Percentiles rank a stretch among this genome's conserved stretches.
These are phyloP conservation scores for Agraylea sexmaculata DNA, from an alignment of 1,140 invertebrate genomes.

Conservation along the genomic window DNA sequence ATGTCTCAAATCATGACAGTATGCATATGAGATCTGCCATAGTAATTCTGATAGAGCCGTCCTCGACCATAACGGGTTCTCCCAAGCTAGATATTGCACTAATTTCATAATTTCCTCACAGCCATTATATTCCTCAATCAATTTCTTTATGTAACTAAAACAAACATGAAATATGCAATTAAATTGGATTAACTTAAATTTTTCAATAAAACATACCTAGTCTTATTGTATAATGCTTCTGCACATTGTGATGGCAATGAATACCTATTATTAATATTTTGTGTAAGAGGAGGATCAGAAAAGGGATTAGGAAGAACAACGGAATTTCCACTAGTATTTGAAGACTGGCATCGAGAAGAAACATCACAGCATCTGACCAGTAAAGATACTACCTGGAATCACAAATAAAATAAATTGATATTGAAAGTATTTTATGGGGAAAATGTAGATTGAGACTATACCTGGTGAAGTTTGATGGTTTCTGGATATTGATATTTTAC, in stretches of 20 bases:
- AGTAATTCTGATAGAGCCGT: conserved; percentile 79
- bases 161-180: conserved; percentile 15
- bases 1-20: conserved; percentile 85
- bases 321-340: conserved; percentile 41
- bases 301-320: conserved; percentile 70
- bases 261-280: conserved; percentile 63
- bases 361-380: conserved; percentile 90
- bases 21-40: conserved; percentile 90
- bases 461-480: conserved; percentile 83
- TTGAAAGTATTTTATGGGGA: not conserved
- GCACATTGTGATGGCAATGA: conserved; percentile 62
- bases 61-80: conserved; percentile 87
- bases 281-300: conserved; percentile 58
- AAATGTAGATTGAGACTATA: conserved; percentile 15
- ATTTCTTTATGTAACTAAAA: conserved; percentile 82
- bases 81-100: conserved; percentile 89
- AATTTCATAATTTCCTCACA: conserved; percentile 84
- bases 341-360: conserved; percentile 64
- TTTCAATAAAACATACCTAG: conserved; percentile 43
- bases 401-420: not conserved
- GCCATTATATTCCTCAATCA: conserved; percentile 87
- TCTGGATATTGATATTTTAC: conserved; percentile 96
- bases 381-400: conserved; percentile 64
- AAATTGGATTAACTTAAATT: conserved; percentile 3
- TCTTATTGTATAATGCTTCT: conserved; percentile 71